Percentiles rank a stretch among this genome's conserved stretches.
phyloP scores from a whole-genome alignment of 2,888 invertebrate genomes.

The Caenorhabditis japonica region DNA sequence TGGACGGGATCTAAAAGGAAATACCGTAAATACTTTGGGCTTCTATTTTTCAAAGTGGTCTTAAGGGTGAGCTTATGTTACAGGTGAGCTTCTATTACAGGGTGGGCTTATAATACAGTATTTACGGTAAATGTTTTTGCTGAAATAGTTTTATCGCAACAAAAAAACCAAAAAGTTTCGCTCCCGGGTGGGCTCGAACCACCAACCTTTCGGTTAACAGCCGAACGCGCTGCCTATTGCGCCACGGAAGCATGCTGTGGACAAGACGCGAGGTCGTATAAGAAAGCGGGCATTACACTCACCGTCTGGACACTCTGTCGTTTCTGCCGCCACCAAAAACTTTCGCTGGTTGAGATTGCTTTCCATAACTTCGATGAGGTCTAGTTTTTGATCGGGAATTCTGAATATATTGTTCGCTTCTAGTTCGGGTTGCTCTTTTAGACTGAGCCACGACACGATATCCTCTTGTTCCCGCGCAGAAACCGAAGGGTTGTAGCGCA shows the following conservation, averaged over 20 bases:
- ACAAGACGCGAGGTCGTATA: too few species aligned
- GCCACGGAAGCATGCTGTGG: conserved; percentile 69
- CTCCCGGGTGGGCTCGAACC: conserved; percentile 84
- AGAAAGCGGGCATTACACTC: neutral
- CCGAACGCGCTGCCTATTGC: conserved; percentile 87
- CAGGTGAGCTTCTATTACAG: too few species aligned
- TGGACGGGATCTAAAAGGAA: conserved; percentile 50
- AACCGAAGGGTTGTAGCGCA: conserved; percentile 87
- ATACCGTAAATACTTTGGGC: too few species aligned
- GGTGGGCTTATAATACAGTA: too few species aligned
- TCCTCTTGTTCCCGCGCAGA: conserved; percentile 85
- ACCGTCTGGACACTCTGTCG: conserved; percentile 69
- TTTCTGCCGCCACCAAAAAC: conserved; percentile 71
- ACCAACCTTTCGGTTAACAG: conserved; percentile 99
- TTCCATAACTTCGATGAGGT: conserved; percentile 64
- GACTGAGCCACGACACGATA: conserved; percentile 86
- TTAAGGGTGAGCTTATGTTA: too few species aligned
- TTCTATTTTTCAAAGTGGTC: too few species aligned
- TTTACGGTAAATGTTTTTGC: too few species aligned
- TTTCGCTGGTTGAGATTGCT: conserved; percentile 74
- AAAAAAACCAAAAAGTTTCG: conserved; percentile 48
- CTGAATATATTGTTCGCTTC: conserved; percentile 67
- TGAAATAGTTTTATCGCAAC: too few species aligned
- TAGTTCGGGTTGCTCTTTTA: conserved; percentile 73
- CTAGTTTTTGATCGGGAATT: conserved; percentile 47